phyloP scores from a whole-genome alignment of 2,888 invertebrate genomes.

The Chrysolina haemoptera region DNA sequence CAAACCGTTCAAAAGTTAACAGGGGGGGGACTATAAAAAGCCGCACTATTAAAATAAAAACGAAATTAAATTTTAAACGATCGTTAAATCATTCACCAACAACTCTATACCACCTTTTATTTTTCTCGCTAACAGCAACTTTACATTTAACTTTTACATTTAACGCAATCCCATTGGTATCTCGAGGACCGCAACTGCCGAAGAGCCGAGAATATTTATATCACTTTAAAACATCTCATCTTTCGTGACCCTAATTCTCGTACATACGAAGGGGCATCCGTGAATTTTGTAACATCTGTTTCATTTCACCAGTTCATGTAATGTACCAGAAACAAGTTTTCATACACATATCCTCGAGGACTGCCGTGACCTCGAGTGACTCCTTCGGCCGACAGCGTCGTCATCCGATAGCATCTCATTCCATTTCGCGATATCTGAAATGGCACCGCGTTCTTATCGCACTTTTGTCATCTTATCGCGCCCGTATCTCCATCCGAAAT shows the following conservation, averaged over 20 bases:
- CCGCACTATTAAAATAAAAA: no score
- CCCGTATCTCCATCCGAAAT: constrained; percentile 48
- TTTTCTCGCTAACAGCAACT: no score
- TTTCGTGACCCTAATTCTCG: constrained; percentile 34
- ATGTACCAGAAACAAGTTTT: constrained; percentile 45
- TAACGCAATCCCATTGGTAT: neutral
- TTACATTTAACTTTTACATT: neutral
- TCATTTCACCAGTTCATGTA: constrained; percentile 38
- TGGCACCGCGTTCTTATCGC: constrained; percentile 43
- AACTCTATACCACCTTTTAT: no score
- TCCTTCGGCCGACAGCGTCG: constrained; percentile 52
- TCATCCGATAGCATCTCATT: constrained; percentile 61
- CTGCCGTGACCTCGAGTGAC: constrained; percentile 27
- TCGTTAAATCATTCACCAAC: no score
- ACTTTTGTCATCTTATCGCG: constrained; percentile 44
- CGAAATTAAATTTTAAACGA: no score
- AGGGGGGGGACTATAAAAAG: no score
- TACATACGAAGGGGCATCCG: constrained; percentile 33
- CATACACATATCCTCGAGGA: constrained; percentile 33
- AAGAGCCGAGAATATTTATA: neutral
- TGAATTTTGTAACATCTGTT: constrained; percentile 44
- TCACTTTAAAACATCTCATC: neutral
- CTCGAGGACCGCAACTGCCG: neutral
- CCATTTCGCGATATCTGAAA: constrained; percentile 41
- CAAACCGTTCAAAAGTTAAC: no score